Evolutionary conservation across 2,113 vertebrate species (phyloP).

Genomic region (Pelusios castaneus): DNA sequence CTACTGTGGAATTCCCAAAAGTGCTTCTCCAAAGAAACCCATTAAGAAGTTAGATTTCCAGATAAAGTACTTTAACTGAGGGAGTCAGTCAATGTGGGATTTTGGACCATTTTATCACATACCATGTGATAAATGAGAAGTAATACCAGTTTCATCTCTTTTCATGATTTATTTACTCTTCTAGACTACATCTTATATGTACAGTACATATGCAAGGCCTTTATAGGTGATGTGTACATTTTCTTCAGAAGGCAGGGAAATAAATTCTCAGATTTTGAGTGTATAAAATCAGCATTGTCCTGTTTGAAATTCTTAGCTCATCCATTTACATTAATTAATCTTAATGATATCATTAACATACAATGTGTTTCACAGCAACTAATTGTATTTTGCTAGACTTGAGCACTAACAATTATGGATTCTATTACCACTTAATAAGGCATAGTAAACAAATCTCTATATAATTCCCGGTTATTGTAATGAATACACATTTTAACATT

Average conservation of each 20-base stretch:
- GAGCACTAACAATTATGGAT: conserved; percentile 53
- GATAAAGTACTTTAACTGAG: neutral
- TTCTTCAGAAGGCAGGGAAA: conserved; percentile 28
- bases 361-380: conserved; percentile 54
- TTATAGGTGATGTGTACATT: neutral
- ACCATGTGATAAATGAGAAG: neutral
- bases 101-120: neutral
- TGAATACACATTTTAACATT: conserved; percentile 44
- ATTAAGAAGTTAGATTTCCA: neutral
- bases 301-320: conserved; percentile 51
- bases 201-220: neutral
- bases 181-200: neutral
- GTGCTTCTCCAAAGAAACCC: neutral
- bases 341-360: conserved; percentile 70
- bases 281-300: conserved; percentile 23
- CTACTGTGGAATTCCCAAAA: neutral
- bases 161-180: neutral
- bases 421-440: conserved; percentile 58
- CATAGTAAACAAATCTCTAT: conserved; percentile 50
- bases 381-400: conserved; percentile 66
- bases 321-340: conserved; percentile 72
- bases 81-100: neutral
- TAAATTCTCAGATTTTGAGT: conserved; percentile 20
- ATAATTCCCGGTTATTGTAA: neutral
- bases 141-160: neutral